phyloP scores from a whole-genome alignment of 2,113 vertebrate genomes.

The Eulemur macaco region DNA sequence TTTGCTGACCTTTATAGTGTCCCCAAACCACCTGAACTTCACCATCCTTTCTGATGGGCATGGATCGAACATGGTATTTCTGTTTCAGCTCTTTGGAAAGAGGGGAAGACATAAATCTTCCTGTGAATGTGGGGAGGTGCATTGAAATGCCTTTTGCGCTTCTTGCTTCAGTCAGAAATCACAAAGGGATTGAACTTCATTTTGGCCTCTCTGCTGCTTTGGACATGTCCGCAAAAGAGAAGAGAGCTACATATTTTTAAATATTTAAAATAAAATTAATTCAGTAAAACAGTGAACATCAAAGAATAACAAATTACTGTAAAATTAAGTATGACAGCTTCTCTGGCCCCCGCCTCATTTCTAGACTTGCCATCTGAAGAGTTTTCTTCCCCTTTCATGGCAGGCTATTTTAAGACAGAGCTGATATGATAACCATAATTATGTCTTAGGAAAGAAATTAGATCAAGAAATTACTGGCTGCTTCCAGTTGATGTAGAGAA shows the following conservation, averaged over 20 bases:
- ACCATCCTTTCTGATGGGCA: no score
- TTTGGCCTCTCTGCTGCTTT: no score
- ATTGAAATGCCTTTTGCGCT: no score
- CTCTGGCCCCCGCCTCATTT: neutral
- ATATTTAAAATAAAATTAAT: conserved; percentile 37
- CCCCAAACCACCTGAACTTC: no score
- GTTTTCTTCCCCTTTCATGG: neutral
- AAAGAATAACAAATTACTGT: conserved; percentile 22
- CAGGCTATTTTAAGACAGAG: conserved; percentile 50
- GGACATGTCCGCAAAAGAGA: no score
- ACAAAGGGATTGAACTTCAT: no score
- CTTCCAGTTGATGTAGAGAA: conserved; percentile 51
- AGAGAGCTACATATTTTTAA: neutral
- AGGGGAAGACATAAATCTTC: no score
- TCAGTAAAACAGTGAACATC: neutral
- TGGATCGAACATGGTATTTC: no score
- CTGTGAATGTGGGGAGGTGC: no score
- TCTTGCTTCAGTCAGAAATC: no score
- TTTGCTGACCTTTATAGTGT: no score
- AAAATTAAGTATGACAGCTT: conserved; percentile 31
- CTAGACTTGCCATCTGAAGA: neutral
- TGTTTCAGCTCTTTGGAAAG: no score
- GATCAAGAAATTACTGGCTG: conserved; percentile 63
- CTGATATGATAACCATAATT: conserved; percentile 67
- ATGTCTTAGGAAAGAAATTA: conserved; percentile 68